phyloP scores from a whole-genome alignment of 2,113 vertebrate genomes.

The Zosterops pallidus region DNA sequence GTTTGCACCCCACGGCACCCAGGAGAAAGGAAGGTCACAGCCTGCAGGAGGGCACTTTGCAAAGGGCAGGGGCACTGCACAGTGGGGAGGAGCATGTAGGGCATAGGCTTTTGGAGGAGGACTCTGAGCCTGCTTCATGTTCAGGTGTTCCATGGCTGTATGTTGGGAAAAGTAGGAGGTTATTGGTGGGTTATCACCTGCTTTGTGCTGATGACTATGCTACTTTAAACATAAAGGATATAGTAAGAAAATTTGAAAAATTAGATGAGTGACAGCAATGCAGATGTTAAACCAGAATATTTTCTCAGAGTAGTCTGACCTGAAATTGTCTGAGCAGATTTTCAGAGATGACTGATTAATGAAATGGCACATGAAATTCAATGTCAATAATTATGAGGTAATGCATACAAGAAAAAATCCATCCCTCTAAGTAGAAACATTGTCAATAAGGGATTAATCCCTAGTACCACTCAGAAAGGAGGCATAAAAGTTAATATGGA shows the following conservation, averaged over 20 bases:
- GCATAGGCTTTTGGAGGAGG: background rate
- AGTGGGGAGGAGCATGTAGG: fast-evolving
- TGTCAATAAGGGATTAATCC: background rate
- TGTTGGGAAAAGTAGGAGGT: background rate
- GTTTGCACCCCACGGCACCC: background rate
- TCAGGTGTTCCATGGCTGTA: background rate
- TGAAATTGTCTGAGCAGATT: background rate
- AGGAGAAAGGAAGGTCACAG: background rate
- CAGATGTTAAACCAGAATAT: background rate
- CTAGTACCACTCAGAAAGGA: background rate
- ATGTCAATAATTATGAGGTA: background rate
- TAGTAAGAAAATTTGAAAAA: background rate
- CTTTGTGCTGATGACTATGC: background rate
- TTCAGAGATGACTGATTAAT: background rate
- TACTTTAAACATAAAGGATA: background rate
- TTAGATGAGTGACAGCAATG: background rate
- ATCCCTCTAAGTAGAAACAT: background rate
- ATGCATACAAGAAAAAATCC: background rate
- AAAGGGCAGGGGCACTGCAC: background rate
- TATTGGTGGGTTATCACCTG: background rate
- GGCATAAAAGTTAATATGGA: background rate
- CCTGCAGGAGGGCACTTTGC: background rate
- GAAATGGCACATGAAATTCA: background rate
- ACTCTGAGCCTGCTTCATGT: background rate
- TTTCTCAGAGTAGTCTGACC: background rate